Conservation (phyloP, 2,888 invertebrate genomes). For the Steromphala cineraria region DNA sequence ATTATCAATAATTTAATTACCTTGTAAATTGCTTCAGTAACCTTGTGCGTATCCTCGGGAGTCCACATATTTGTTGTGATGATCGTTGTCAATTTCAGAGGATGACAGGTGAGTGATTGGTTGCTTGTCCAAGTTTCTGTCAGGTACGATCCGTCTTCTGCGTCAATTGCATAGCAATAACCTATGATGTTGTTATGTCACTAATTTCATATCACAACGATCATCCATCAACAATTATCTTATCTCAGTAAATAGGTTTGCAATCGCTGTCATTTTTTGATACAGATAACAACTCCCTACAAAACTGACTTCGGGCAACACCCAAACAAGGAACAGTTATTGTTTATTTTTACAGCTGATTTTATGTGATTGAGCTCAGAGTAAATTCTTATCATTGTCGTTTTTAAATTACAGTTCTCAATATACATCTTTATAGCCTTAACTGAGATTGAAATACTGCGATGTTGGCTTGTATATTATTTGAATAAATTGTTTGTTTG, state of each 20-base stretch:
- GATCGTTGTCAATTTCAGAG: background rate
- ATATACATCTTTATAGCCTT: no score
- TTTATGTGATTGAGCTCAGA: no score
- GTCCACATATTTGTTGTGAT: constrained; percentile 43
- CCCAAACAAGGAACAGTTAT: background rate
- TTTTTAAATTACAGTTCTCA: no score
- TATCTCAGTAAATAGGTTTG: no score
- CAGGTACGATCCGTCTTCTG: background rate
- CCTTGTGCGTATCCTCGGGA: constrained; percentile 52
- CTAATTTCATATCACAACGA: no score
- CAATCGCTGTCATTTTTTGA: background rate
- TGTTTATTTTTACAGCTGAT: background rate
- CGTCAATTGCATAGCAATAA: no score
- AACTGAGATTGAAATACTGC: no score
- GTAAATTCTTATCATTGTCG: no score
- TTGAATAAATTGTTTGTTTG: background rate
- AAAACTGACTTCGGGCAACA: background rate
- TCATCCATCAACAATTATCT: no score
- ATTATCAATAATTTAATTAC: constrained; percentile 28
- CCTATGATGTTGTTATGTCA: no score
- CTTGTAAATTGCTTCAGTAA: constrained; percentile 56
- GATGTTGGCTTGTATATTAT: no score
- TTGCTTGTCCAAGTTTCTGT: background rate
- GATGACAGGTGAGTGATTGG: constrained; percentile 3
- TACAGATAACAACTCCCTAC: background rate